Evolutionary conservation across 1,140 invertebrate genomes (phyloP).

Genomic region (Oscheius sp.): DNA sequence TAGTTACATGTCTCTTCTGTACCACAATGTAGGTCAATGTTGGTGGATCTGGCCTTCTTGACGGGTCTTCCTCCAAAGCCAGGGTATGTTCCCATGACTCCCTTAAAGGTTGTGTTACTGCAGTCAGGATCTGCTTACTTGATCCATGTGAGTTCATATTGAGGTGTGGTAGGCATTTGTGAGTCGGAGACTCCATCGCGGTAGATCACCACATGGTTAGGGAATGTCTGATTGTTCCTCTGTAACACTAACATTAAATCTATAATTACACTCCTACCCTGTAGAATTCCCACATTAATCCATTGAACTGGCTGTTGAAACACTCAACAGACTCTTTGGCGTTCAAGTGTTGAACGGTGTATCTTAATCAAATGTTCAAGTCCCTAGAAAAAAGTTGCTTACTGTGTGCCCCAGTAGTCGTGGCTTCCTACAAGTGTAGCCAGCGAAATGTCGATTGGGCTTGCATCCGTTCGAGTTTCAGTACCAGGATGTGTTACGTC

Average conservation of each 20-base stretch:
- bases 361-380: neutral
- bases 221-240: neutral
- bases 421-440: slow-evolving; percentile 1
- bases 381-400: neutral
- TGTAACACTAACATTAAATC: too few species aligned
- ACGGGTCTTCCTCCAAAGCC: too few species aligned
- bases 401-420: neutral
- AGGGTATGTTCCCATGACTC: neutral
- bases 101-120: too few species aligned
- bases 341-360: neutral
- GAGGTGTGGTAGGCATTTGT: too few species aligned
- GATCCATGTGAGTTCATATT: too few species aligned
- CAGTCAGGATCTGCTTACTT: too few species aligned
- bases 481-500: slow-evolving; percentile 13
- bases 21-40: slow-evolving; percentile 98
- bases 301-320: slow-evolving; percentile 19
- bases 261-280: too few species aligned
- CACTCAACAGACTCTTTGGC: slow-evolving; percentile 7
- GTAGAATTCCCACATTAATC: too few species aligned
- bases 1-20: slow-evolving; percentile 94
- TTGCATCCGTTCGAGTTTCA: neutral
- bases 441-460: neutral
- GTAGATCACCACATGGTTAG: slow-evolving; percentile 18
- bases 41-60: slow-evolving; percentile 64
- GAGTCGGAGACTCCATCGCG: slow-evolving; percentile 11